Evolutionary conservation across 2,797 vertebrate genomes (phyloP).

Genomic region (Sebastiscus albofasciatus): DNA sequence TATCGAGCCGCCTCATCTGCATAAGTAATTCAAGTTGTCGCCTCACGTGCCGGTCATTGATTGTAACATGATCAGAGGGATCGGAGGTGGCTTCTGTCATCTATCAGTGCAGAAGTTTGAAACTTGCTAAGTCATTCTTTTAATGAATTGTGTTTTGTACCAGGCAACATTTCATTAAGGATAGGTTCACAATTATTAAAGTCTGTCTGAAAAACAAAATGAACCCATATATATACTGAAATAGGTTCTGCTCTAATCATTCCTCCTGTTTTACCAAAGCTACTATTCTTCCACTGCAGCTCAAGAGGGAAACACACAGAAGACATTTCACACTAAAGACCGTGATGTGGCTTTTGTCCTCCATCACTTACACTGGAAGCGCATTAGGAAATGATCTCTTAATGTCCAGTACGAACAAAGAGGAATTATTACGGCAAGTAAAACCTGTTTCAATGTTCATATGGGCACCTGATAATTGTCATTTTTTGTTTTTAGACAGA

Average conservation of each 20-base stretch:
- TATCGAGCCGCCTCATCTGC: slow-evolving; percentile 70
- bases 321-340: neutral
- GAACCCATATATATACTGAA: neutral
- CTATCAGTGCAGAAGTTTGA: slow-evolving; percentile 34
- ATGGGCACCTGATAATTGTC: neutral
- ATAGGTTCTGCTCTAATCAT: neutral
- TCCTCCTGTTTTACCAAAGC: neutral
- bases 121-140: slow-evolving; percentile 41
- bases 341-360: neutral
- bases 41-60: slow-evolving; percentile 63
- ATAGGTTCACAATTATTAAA: neutral
- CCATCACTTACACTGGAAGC: neutral
- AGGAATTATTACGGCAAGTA: neutral
- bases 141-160: neutral
- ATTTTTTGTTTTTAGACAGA: neutral
- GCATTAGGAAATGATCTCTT: neutral
- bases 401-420: neutral
- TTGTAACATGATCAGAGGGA: slow-evolving; percentile 64
- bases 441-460: neutral
- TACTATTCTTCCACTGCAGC: neutral
- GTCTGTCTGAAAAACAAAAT: neutral
- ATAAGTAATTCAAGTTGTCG: slow-evolving; percentile 76
- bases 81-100: slow-evolving; percentile 19
- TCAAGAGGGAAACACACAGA: neutral
- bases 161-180: neutral